Conservation (phyloP, 2,888 invertebrate genomes). For the Herminia tarsipennalis region DNA sequence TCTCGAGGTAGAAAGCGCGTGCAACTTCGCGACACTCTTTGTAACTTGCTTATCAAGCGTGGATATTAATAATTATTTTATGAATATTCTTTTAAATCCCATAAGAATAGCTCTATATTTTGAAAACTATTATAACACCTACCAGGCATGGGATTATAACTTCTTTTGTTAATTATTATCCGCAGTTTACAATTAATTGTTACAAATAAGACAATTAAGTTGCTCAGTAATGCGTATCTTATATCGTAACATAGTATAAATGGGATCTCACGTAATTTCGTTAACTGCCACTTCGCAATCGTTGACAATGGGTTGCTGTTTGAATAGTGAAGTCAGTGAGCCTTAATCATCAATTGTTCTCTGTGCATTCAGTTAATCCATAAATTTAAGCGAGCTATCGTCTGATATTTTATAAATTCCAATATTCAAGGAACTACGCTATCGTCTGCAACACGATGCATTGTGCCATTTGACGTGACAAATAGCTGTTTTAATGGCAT, state of each 20-base stretch:
- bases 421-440: constrained; percentile 1
- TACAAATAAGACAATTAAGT: constrained; percentile 20
- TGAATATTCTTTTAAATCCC: too few species aligned
- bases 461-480: constrained; percentile 2
- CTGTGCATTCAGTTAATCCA: constrained; percentile 29
- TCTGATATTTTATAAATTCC: constrained; percentile 2
- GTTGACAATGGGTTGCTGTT: constrained; percentile 55
- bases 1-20: constrained; percentile 62
- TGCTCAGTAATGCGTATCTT: constrained; percentile 31
- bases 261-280: constrained; percentile 55
- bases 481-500: constrained; percentile 5
- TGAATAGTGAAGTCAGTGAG: constrained; percentile 47
- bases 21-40: constrained; percentile 41
- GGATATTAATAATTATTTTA: too few species aligned
- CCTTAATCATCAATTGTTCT: constrained; percentile 65
- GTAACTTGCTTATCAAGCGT: constrained; percentile 33
- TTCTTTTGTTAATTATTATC: neutral
- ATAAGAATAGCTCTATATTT: too few species aligned
- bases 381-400: constrained; percentile 20
- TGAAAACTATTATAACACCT: too few species aligned
- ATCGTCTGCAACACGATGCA: neutral
- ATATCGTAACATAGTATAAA: constrained; percentile 33
- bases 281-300: constrained; percentile 41
- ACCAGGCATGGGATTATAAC: too few species aligned
- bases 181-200: constrained; percentile 13